Evolutionary conservation across 2,113 vertebrate genomes (phyloP), one percentile per base, ranked within the genome.

Genomic region (Pelusios castaneus): DNA sequence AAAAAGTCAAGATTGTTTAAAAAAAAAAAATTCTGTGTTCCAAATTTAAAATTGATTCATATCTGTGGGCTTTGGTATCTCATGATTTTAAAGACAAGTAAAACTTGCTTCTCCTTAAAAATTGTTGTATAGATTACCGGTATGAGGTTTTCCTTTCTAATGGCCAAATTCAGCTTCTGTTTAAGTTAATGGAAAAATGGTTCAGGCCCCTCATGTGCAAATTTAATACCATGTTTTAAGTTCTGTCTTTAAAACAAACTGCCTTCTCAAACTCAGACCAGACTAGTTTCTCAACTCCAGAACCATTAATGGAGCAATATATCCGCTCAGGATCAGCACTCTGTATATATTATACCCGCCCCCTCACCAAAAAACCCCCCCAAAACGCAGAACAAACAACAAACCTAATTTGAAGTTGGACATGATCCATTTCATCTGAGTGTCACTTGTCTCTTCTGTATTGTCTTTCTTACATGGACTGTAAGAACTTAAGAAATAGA

Each of bases 351-450:
- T 19, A 77, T 94, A 75, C n/a, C n/a, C n/a, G n/a, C n/a, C n/a
- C n/a, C n/a, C n/a, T n/a, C n/a, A n/a, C n/a, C n/a, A n/a, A n/a
- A n/a, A n/a, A n/a, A n/a, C n/a, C n/a, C n/a, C n/a, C n/a, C n/a
- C n/a, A 47, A 79, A 87, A 3, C 58, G 9, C 6, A 49, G 13
- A 49, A 49, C 10, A 49, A 49, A 49, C 10, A 49, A 49, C 10
- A 0, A 1, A 19, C 24, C 56, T 80, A 63, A 4, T 89, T 82
- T 90, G 47, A 31, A 55, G 19, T 31, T 49, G 25, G 52, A 16
- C 79, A n/a, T 5, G 79, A 0, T 47, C 16, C 13, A 52, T 52
- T 52, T 43, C 54, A 8, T 73, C 79, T 16, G 16, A 0, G 0
- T 3, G 4, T 45, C 19, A 21, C 80, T 29, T 79, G n/a, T 73